Evolutionary conservation across 1,140 invertebrate species (phyloP), one percentile per base, ranked within the genome.

Genomic region (Habropoda laboriosa): DNA sequence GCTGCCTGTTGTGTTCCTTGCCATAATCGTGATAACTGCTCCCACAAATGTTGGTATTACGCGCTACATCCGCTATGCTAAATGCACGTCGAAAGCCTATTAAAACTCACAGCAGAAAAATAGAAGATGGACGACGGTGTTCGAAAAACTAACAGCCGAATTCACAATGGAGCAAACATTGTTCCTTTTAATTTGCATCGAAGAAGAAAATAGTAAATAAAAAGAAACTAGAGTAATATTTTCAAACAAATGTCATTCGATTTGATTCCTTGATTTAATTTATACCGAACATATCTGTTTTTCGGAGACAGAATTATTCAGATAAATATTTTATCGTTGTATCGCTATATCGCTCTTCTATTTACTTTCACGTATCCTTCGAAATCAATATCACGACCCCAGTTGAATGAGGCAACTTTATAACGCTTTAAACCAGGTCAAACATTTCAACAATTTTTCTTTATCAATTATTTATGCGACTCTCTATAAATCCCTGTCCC

Each of bases 11-110:
- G 80, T 80, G 64, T 67, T 85, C 42, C 66, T 66, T 38, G 68
- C 45, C 30, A 53, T 83, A 83, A 79, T 80, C 70, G 66, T 38
- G 67, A 81, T 85, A 84, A 84, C 67, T 77, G 47, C 78, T 51
- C 60, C 35, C 38, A 72, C 81, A 70, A 85, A 80, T 83, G 71
- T 83, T 80, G 81, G 53, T 77, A 66, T 83, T 76, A 74, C 77
- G 66, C 66, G 13, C 51, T 83, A 74, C 57, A 80, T 83, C 45
- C 71, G 66, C 76, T 30, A 83, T 79, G 72, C 55, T 83, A 70
- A 73, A 68, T 63, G 40, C 67, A 58, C 76, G 55, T 32, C 51
- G 63, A 76, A 76, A 76, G 61, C 55, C 60, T 45, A 64, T 74
- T 74, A 74, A 51, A 38, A 51, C 32, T 30, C 40, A 27, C 30